Evolutionary conservation across 2,888 invertebrate species (phyloP), one percentile per base, ranked within the genome.

Genomic region (Autographa pulchrina): DNA sequence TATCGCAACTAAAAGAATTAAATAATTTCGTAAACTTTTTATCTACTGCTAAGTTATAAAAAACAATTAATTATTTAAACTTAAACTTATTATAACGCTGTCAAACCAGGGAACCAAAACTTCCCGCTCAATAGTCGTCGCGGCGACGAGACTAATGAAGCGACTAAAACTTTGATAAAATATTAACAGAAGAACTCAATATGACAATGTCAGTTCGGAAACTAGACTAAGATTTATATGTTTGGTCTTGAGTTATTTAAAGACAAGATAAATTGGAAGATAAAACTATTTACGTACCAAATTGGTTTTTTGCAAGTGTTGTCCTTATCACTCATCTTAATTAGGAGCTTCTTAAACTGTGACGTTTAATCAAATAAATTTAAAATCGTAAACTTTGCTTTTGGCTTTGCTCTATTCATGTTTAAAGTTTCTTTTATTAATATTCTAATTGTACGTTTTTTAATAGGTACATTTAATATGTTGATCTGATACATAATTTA

Each of bases 61-160:
- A 48, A 48, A 48, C 48, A 48, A 48, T 48, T 48, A 48, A 48
- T 48, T 48, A n/a, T 48, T n/a, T 48, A 48, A n/a, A 48, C 48
- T n/a, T 5, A 48, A 48, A 48, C n/a, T 48, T 48, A n/a, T 48
- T 48, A 48, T 48, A 7, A n/a, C 48, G 48, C 48, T 48, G 48
- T 48, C 48, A 48, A 48, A 48, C 48, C 48, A n/a, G n/a, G 16
- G n/a, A 48, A 48, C 48, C 48, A n/a, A 48, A 48, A 48, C 5
- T 48, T 48, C 5, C 0, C 48, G n/a, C 48, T 48, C 48, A n/a
- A 48, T 48, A 48, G 48, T 48, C 48, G 6, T 48, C n/a, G 48
- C n/a, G 48, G 48, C 48, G 48, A 48, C 48, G 48, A 48, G 48
- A 48, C 48, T 48, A 48, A 48, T 48, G 48, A 48, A 48, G 48